Evolutionary conservation across 1,140 invertebrate species (phyloP), one percentile per base, ranked within the genome.

Genomic region (Bombus cullumanus): DNA sequence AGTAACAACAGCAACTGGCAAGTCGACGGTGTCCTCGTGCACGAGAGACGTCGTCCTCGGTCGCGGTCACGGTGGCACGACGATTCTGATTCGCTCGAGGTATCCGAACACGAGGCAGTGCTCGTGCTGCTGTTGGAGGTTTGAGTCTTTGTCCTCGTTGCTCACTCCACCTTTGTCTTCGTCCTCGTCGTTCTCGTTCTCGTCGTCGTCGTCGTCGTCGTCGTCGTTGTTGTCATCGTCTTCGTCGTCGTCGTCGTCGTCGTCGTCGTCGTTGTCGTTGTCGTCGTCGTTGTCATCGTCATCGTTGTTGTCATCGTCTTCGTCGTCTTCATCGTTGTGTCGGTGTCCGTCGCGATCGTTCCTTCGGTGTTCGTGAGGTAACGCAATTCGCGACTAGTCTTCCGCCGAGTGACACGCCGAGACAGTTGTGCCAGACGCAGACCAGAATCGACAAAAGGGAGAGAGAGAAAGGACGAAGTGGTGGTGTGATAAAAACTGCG

Each of bases 381-480:
- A 62, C 28, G 18, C 74, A 34, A 37, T 25, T 34, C 74, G 53
- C 74, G 74, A 76, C 34, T 77, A 37, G 53, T 62, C 39, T 39
- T 82, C 34, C 39, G 81, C 62, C 28, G 34, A 64, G 82, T 83
- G 86, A 47, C 82, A 64, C 79, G 53, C 31, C 59, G 39, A 8
- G 73, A 62, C 59, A 13, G 73, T 41, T 41, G 74, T 41, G 83
- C 10, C 37, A 43, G 3, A 59, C 28, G 76, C 6, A 5, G 69
- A 41, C 12, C 12, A 41, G 12, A 15, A 59, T 72, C 41, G 85
- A 62, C 22, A 10, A 53, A 12, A 39, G 34, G 47, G 69, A 31
- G 31, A 28, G 43, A 69, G 66, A n/a, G 34, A 43, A 15, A 34
- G 34, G 22, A 25, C 39, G 39, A 12, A 62, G 37, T 4, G 25